Conservation (phyloP, 2,888 invertebrate genomes). For the Marasmarcha lunaedactyla region DNA sequence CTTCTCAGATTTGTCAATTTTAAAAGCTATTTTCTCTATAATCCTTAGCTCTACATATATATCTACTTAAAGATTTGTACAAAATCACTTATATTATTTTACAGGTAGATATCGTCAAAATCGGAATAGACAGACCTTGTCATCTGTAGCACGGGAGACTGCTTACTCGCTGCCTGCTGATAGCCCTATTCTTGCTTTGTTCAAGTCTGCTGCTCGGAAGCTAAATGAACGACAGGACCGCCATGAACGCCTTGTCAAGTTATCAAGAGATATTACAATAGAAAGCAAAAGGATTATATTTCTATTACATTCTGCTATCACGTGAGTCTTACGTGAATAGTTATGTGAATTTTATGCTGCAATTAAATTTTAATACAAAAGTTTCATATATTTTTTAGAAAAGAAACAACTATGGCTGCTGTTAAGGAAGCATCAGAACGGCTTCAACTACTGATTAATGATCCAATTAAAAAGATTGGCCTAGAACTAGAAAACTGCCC, state of each 20-base stretch:
- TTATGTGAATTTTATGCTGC: conserved; percentile 1
- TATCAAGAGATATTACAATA: conserved; percentile 86
- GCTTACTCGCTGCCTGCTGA: conserved; percentile 35
- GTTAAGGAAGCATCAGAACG: conserved; percentile 72
- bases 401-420: conserved; percentile 36
- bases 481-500: conserved; percentile 79
- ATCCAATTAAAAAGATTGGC: conserved; percentile 72
- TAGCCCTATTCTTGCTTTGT: conserved; percentile 71
- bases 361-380: neutral
- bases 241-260: conserved; percentile 84
- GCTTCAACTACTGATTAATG: conserved; percentile 71
- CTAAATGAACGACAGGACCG: conserved; percentile 85
- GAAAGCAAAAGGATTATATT: conserved; percentile 93
- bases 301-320: conserved; percentile 78
- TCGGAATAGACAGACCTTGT: conserved; percentile 29
- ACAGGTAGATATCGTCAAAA: conserved; percentile 33
- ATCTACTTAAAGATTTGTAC: too few species aligned
- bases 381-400: conserved; percentile 21
- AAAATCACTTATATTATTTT: too few species aligned
- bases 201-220: conserved; percentile 73
- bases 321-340: conserved; percentile 61
- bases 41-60: too few species aligned
- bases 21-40: too few species aligned
- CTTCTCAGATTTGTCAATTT: too few species aligned
- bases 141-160: conserved; percentile 38